Percentiles rank a stretch among this genome's conserved stretches.
These are phyloP conservation scores for Neotragus moschatus DNA, from an alignment of 2,113 vertebrate species.

Conservation along the genomic window DNA sequence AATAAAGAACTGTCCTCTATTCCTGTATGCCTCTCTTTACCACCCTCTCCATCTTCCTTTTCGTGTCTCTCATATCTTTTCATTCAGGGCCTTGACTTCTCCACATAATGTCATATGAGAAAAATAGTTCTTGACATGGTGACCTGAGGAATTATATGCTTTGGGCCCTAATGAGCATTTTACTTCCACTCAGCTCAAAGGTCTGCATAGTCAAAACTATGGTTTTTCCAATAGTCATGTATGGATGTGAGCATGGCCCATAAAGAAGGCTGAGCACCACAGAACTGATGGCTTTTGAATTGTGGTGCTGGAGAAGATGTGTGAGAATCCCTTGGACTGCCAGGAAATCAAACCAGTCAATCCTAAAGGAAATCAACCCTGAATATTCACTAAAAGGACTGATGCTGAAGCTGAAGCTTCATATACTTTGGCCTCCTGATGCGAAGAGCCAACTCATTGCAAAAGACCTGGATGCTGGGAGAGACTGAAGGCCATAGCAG, in stretches of 20 bases:
- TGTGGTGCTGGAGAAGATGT: background rate
- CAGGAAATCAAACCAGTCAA: background rate
- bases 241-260: background rate
- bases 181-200: background rate
- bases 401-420: background rate
- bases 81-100: background rate
- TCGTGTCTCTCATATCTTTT: background rate
- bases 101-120: background rate
- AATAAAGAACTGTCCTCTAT: background rate
- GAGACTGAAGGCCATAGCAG: background rate
- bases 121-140: background rate
- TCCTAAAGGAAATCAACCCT: background rate
- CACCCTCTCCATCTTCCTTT: background rate
- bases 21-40: background rate
- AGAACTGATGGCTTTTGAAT: background rate
- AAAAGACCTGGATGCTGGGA: background rate
- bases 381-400: background rate
- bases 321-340: background rate
- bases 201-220: background rate
- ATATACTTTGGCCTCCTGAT: background rate
- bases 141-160: background rate
- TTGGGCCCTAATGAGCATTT: background rate
- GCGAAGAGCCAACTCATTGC: background rate
- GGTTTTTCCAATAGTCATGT: background rate
- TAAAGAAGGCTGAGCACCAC: background rate